A percentile compares a stretch with the other conserved stretches of the same genome.
These are phyloP conservation scores for Glossophaga mutica DNA, from an alignment of 2,797 vertebrate species.

Conservation along the genomic window DNA sequence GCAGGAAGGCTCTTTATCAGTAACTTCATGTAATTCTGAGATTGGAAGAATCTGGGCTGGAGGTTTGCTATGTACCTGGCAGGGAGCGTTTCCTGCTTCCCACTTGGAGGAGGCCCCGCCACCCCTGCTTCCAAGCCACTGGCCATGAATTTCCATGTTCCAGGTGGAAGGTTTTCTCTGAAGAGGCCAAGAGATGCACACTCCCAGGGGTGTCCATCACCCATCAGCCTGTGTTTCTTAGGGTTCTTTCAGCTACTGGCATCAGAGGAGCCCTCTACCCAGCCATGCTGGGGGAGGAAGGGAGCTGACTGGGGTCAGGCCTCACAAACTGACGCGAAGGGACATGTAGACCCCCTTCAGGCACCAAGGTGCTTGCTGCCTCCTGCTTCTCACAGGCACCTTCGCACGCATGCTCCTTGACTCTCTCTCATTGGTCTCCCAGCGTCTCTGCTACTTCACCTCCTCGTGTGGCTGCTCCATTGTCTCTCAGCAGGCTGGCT, in stretches of 20 bases:
- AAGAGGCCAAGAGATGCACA: not conserved
- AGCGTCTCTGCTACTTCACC: not conserved
- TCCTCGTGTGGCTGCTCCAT: not conserved
- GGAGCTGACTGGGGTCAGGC: not conserved
- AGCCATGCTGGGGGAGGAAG: not conserved
- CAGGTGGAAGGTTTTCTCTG: not conserved
- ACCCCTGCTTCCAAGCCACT: not conserved
- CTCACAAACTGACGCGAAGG: not conserved
- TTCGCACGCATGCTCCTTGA: not conserved
- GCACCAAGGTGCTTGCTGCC: rapidly evolving
- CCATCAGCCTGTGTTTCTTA: not conserved
- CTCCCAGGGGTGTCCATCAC: not conserved
- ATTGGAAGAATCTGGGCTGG: slow-evolving; percentile 50
- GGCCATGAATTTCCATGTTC: not conserved
- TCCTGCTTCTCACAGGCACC: rapidly evolving
- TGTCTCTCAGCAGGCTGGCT: not conserved
- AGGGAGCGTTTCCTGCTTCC: not conserved
- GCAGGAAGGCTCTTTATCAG: slow-evolving; percentile 55
- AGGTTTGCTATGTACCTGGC: not conserved
- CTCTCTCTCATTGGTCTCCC: not conserved
- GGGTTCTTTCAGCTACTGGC: not conserved
- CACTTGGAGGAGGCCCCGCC: not conserved
- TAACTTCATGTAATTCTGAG: slow-evolving; percentile 67
- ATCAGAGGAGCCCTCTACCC: not conserved
- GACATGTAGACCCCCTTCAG: not conserved